A percentile compares a stretch with the other conserved stretches of the same genome.
phyloP scores from a whole-genome alignment of 2,797 vertebrate species.

The Salmo trutta region DNA sequence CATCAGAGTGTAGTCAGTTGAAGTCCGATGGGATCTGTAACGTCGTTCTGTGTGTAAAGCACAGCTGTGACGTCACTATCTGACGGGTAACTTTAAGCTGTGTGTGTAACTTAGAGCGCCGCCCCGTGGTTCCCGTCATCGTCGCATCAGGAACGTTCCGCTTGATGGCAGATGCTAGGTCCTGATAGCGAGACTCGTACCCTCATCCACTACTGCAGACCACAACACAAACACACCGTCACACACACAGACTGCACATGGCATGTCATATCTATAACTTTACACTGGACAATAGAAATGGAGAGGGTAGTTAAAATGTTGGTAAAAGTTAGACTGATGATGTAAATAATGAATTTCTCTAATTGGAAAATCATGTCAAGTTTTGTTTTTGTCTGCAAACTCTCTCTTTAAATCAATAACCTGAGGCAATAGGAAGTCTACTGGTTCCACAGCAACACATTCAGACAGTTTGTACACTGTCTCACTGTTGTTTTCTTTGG shows the following conservation, averaged over 20 bases:
- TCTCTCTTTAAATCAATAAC: no score
- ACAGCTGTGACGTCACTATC: background rate
- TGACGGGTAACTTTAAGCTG: background rate
- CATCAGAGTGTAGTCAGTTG: no score
- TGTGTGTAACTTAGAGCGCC: slow-evolving; percentile 39
- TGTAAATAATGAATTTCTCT: background rate
- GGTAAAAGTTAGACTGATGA: no score
- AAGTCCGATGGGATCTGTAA: background rate
- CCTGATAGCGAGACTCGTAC: slow-evolving; percentile 29
- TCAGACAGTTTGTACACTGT: background rate
- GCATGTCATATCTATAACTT: background rate
- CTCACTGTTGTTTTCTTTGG: background rate
- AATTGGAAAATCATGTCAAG: no score
- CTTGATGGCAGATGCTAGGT: slow-evolving; percentile 34
- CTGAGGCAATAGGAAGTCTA: no score
- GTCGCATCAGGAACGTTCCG: slow-evolving; percentile 43
- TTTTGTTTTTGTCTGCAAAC: no score
- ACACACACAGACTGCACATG: background rate
- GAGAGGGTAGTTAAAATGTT: no score
- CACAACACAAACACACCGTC: background rate
- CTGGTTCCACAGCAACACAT: background rate
- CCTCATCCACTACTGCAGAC: slow-evolving; percentile 60
- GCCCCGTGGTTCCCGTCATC: slow-evolving; percentile 27
- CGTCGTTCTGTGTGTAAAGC: background rate
- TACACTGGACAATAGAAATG: background rate